phyloP scores from a whole-genome alignment of 2,888 invertebrate species.

The Minunthozetes semirufus region DNA sequence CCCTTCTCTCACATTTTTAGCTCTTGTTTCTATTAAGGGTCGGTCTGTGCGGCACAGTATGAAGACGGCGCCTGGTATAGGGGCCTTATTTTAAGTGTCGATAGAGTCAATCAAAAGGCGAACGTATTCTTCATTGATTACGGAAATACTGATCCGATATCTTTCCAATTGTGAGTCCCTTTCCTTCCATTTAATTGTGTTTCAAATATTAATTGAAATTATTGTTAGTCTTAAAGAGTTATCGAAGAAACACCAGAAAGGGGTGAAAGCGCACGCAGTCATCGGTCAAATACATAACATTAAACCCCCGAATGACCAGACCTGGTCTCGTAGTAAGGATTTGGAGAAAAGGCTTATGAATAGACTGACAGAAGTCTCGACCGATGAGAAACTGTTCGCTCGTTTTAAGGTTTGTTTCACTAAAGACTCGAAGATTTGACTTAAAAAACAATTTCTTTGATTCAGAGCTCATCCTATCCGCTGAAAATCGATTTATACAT shows the following conservation, averaged over 20 bases:
- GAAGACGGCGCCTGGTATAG: conserved; percentile 2
- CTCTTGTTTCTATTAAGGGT: too few species aligned
- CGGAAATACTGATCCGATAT: not conserved
- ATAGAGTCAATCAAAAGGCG: not conserved
- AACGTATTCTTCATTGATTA: not conserved
- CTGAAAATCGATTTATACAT: conserved; percentile 1
- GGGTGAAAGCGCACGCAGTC: not conserved
- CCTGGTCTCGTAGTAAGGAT: not conserved
- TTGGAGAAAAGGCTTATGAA: not conserved
- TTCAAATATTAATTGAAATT: not conserved
- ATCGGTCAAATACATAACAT: not conserved
- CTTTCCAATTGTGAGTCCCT: not conserved
- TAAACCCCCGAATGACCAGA: not conserved
- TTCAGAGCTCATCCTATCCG: not conserved
- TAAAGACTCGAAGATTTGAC: too few species aligned
- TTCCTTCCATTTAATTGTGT: not conserved
- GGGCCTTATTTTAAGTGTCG: not conserved
- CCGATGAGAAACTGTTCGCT: not conserved
- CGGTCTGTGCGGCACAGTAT: not conserved
- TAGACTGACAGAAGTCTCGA: not conserved
- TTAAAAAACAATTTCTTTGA: not conserved
- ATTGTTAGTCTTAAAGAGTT: not conserved
- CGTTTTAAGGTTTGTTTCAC: conserved; percentile 10
- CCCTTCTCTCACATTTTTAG: not conserved
- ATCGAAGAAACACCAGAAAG: not conserved